Evolutionary conservation across 2,113 vertebrate genomes (phyloP), one percentile per base, ranked within the genome.

Genomic region (Rhegmatorhina hoffmannsi): DNA sequence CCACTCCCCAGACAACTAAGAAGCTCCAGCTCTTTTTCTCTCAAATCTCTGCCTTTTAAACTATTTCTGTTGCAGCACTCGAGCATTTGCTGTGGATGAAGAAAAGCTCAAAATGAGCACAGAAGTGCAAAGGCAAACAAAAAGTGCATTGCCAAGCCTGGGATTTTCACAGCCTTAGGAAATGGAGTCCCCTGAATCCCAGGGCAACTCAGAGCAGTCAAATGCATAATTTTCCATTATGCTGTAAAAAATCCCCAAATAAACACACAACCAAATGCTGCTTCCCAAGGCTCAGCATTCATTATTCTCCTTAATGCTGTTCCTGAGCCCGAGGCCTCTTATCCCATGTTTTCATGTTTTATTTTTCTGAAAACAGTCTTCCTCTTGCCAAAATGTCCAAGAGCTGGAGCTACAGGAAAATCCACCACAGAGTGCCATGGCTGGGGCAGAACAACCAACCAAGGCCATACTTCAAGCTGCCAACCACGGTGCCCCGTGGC

Each of bases 191-290:
- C 43, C 47, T 62, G 66, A 92, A 93, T 91, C 67, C 82, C 72
- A 90, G 5, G 2, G 60, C 59, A 83, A 67, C 72, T 69, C 85
- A 80, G 29, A 31, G n/a, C 85, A 89, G 53, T 62, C 17, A 9
- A 92, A 49, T 66, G 40, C 78, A 23, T 85, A 46, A 86, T 85
- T 94, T 93, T 87, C 63, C 84, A 95, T 74, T 50, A 86, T 11
- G n/a, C 40, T 67, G 36, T 84, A 92, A 94, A 84, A 92, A 85
- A 72, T 21, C 28, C 75, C 64, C 76, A 88, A 94, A 86, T 81
- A 95, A 89, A 95, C 8, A 16, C 43, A 78, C 75, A 75, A 47
- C 56, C 49, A 90, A 74, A 66, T 0, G 0, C 38, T 82, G 81
- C 70, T 82, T 68, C 90, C 87, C 34, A 10, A 78, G 34, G 59